Evolutionary conservation across 2,797 vertebrate genomes (phyloP), one percentile per base, ranked within the genome.

Genomic region (Tauraco hartlaubi): DNA sequence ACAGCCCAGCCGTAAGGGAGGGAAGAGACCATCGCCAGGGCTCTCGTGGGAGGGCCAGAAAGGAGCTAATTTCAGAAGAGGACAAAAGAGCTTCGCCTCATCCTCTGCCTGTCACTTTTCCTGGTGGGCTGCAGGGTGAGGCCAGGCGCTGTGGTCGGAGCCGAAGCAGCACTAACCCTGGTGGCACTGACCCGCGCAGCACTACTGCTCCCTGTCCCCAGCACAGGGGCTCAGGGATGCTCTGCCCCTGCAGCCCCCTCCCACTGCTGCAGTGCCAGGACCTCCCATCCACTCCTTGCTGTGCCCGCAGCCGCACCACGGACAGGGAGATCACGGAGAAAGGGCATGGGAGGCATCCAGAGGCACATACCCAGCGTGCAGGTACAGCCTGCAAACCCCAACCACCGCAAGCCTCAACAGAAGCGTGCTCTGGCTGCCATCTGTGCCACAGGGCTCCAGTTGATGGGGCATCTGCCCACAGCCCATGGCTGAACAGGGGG

Each of bases 401-500:
- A 7, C 48, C 39, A 17, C 78, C 0, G 3, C 2, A 23, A 82
- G 22, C 31, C 33, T 29, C 44, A 49, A 48, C 52, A 78, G 74
- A 52, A 31, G 35, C 0, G 1, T 63, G 58, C 3, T 10, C 71
- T 55, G 66, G 15, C 37, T 61, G 62, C 37, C 25, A 17, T 5
- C 74, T 18, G 62, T 31, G 54, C 58, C 80, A 25, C 44, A 55
- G 74, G 49, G 81, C 77, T 89, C 41, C 58, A 41, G 58, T 3
- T 75, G 77, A 29, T 0, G 11, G 39, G 64, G 21, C 77, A 85
- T 12, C 41, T 71, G 56, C 8, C 2, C 31, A 23, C 4, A 12
- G 81, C 74, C 44, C 3, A 1, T 1, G 55, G 39, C 16, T 76
- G 63, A 20, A 19, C 1, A 0, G 0, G 37, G 43, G 39, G 31